Base-by-base conservation (phyloP, 2,888 invertebrate genomes). In the Halictus quadricinctus region DNA sequence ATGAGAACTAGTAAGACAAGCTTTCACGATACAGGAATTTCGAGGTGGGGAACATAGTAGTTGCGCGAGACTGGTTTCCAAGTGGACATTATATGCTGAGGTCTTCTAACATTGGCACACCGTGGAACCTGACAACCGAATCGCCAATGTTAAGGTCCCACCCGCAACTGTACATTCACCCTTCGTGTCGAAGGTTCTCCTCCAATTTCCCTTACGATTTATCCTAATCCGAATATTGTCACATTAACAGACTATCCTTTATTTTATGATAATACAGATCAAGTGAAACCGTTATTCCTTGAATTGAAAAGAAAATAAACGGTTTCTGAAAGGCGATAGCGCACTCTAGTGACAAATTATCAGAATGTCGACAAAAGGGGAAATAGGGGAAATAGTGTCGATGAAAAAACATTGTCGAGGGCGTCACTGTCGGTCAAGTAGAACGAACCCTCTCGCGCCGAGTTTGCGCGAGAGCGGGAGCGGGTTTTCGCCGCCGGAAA, bases 1-100 rank as follows among this genome's bases (percentile, higher is more conserved):
- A 66, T 66, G 66, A 66, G 66, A 66, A 66, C 36, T 66, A 66
- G 66, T 66, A 66, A 36, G 66, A 66, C 66, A 36, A 66, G 36
- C 66, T 66, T 29, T 66, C 66, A 36, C 66, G 66, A 29, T 66
- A 36, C 36, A 66, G 36, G 66, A 66, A 66, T 66, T 66, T 66
- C 36, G 66, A 18, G 36, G 36, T 66, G 66, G 66, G 36, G 66
- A 66, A 36, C 36, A 36, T 66, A 3, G 66, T 18, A 66, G 36
- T 36, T 66, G 66, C 18, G 8, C 15, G 66, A 29, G 36, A 36
- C 46, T 66, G 66, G 66, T 66, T 66, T 66, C 8, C 29, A 8
- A 66, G 29, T 66, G 66, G 66, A 66, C 64, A 29, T 66, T 29
- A 36, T 36, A 29, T 36, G 64, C 15, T 18, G 60, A 25, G 60